Evolutionary conservation across 2,888 invertebrate genomes (phyloP), one percentile per base, ranked within the genome.

Genomic region (Chloroclysta siterata): DNA sequence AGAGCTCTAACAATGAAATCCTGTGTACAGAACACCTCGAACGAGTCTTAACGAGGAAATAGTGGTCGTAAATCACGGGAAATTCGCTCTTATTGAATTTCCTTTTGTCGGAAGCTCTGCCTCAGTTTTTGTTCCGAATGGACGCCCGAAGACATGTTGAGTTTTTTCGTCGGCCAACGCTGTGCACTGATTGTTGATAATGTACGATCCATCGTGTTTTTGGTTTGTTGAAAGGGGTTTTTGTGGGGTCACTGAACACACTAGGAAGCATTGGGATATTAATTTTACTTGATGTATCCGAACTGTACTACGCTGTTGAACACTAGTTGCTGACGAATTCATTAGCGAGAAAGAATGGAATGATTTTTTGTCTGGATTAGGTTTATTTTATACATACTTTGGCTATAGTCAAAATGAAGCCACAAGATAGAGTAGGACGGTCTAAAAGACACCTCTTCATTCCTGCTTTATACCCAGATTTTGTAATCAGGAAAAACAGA

Each of bases 41-140:
- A 84, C 79, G 80, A 84, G 83, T 81, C 88, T 85, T 90, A 92
- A 92, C 91, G 90, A 91, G 91, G 83, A 92, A 90, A 90, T 93
- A 91, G 92, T 90, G 88, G 85, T 81, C 87, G 90, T 92, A 91
- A 92, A 92, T 92, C 90, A 90, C 81, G 82, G 90, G 86, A 91
- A 91, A 91, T 89, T 90, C 89, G 83, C 84, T 87, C 90, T 91
- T 91, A 93, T 92, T 91, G 91, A 93, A 93, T 93, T 92, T 92
- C 88, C 90, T 88, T 87, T 87, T 83, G 85, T 86, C 84, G 87
- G 86, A 88, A 87, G 83, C 80, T 70, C 78, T 77, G 83, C 82
- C 84, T 82, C 81, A 78, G 83, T 90, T 90, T 90, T 91, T 89
- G 84, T 87, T 87, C 82, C 78, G 72, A 85, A 86, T 82, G 83